A percentile compares a stretch with the other conserved stretches of the same genome.
phyloP scores from a whole-genome alignment of 2,888 invertebrate species.

The Parascotia fuliginaria region DNA sequence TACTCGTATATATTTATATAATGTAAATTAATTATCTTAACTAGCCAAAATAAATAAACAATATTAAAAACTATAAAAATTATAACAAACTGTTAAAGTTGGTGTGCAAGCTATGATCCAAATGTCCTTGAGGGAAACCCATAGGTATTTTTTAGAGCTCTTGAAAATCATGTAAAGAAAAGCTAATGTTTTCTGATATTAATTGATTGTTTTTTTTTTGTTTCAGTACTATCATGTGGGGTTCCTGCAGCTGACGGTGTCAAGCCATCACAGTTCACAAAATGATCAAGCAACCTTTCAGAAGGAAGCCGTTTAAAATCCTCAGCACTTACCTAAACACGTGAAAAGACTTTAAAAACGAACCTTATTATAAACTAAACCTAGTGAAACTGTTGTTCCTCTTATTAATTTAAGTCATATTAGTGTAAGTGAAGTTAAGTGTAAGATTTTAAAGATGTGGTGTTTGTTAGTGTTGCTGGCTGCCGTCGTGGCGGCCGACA shows the following conservation, averaged over 20 bases:
- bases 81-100: too few species aligned
- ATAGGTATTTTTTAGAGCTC: too few species aligned
- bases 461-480: slow-evolving; percentile 59
- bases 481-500: slow-evolving; percentile 65
- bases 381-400: slow-evolving; percentile 53
- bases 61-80: too few species aligned
- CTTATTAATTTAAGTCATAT: slow-evolving; percentile 73
- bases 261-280: slow-evolving; percentile 59
- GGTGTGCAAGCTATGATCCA: too few species aligned
- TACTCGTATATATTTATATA: too few species aligned
- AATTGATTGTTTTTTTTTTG: slow-evolving; percentile 43
- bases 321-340: slow-evolving; percentile 75
- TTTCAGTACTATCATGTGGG: slow-evolving; percentile 65
- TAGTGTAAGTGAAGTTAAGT: slow-evolving; percentile 63
- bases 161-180: too few species aligned
- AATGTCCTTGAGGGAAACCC: too few species aligned
- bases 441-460: slow-evolving; percentile 62
- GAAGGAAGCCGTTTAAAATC: slow-evolving; percentile 71
- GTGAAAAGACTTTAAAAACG: slow-evolving; percentile 47
- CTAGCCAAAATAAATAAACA: too few species aligned
- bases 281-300: slow-evolving; percentile 68
- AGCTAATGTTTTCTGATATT: too few species aligned
- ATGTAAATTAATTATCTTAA: too few species aligned
- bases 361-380: slow-evolving; percentile 34
- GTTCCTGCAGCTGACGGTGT: slow-evolving; percentile 36